Evolutionary conservation across 2,797 vertebrate species (phyloP), one percentile per base, ranked within the genome.

Genomic region (Sphenodon punctatus): DNA sequence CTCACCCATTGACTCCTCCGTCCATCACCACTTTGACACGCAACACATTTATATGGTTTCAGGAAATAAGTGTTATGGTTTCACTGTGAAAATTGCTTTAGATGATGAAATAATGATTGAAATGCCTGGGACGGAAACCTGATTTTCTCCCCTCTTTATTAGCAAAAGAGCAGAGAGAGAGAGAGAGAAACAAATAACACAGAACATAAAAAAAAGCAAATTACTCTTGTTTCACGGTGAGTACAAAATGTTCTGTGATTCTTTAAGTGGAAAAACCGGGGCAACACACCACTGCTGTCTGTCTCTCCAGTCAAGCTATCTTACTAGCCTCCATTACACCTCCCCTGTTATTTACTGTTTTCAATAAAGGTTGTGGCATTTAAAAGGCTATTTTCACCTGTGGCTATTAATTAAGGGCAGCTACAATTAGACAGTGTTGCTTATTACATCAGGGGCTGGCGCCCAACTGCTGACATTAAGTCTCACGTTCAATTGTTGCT

Each of bases 141-240:
- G 5, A 10, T 16, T 48, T 53, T 10, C 6, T 9, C 71, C 27
- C 22, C 3, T n/a, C 61, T 20, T 78, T 23, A 67, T 36, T 1
- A 58, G 53, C 61, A 82, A 76, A 83, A 59, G 17, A 58, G 30
- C 55, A 14, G 20, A 36, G 27, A 30, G 51, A 11, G 11, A 60
- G 34, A 56, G 85, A 75, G n/a, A 17, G 45, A 78, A 75, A 30
- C 27, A 73, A 87, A 80, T 10, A 75, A 79, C 81, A 42, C 22
- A n/a, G n/a, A n/a, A n/a, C n/a, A n/a, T n/a, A n/a, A n/a, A 76
- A 80, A 89, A 68, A 32, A 1, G 10, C 27, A 79, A 89, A 78
- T 45, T 38, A 10, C 34, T 39, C 23, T 65, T 38, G 4, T 73
- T 77, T 83, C 72, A 22, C 13, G 58, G 53, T 64, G 15, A 10